Evolutionary conservation across 2,888 invertebrate genomes (phyloP), one percentile per base, ranked within the genome.

Genomic region (Drosophila mercatorum): DNA sequence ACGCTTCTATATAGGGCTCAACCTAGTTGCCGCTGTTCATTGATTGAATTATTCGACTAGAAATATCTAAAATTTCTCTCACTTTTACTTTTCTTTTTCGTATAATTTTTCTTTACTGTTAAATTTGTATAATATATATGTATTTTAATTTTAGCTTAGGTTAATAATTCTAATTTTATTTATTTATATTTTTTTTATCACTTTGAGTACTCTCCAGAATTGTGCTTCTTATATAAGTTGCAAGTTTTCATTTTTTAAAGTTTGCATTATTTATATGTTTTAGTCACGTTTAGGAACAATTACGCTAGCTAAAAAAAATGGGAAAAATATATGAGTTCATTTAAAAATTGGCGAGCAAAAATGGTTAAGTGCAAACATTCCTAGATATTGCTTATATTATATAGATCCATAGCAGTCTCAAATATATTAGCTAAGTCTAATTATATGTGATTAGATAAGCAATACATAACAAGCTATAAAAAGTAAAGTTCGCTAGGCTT

Each of bases 51-150:
- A 52, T 49, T 49, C 22, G 28, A 55, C 26, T 47, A 47, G 49
- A 52, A 17, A 59, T 59, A 57, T 44, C 12, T 11, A 46, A 62
- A 63, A 17, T 66, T 17, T 17, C 17, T 17, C 41, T 66, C 14
- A 28, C 41, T 38, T 38, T 17, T 17, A 68, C 66, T 79, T 84
- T 81, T 49, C 31, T 28, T n/a, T 87, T 78, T 75, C 67, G 78
- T 82, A 5, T 28, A 28, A 3, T 5, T 41, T 40, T 40, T 14
- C 0, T 40, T 40, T 14, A 0, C 14, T 7, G 22, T 12, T 44
- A 5, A n/a, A 6, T n/a, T 28, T 28, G 1, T 28, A 28, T 28
- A 28, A 28, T 28, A 28, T 4, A 4, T 28, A 28, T 28, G 3
- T 28, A 40, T 0, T 36, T 22, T 11, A 17, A 17, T 17, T 17